Evolutionary conservation across 1,140 invertebrate species (phyloP).

Genomic region (Melitaea cinxia): DNA sequence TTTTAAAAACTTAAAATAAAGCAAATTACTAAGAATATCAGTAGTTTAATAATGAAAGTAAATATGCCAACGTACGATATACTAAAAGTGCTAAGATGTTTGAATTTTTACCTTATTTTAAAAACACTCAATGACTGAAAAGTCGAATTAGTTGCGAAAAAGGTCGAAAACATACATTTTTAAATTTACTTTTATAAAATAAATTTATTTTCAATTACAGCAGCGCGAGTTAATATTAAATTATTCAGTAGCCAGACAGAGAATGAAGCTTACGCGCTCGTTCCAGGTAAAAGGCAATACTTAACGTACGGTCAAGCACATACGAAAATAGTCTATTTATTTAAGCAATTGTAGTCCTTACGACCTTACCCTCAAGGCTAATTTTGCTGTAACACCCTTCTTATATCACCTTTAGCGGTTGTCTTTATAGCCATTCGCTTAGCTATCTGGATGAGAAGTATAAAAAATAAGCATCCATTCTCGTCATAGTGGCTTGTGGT

Average conservation of each 20-base stretch:
- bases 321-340: constrained; percentile 31
- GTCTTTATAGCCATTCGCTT: constrained; percentile 42
- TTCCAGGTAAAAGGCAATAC: constrained; percentile 49
- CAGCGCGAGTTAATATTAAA: constrained; percentile 26
- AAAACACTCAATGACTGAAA: too few species aligned
- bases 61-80: too few species aligned
- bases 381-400: constrained; percentile 1
- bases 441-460: constrained; percentile 42
- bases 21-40: too few species aligned
- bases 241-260: constrained; percentile 29
- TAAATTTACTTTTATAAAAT: constrained; percentile 6
- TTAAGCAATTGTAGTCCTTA: constrained; percentile 24
- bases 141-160: neutral
- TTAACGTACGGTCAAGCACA: constrained; percentile 48
- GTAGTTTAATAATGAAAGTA: too few species aligned
- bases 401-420: constrained; percentile 35
- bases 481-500: constrained; percentile 34
- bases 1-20: too few species aligned
- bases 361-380: neutral
- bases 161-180: neutral
- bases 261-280: constrained; percentile 37
- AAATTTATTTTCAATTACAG: constrained; percentile 21
- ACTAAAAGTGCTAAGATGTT: too few species aligned
- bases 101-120: too few species aligned
- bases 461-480: constrained; percentile 53